Conservation (phyloP, 2,888 invertebrate species). For the Linyphia triangularis region DNA sequence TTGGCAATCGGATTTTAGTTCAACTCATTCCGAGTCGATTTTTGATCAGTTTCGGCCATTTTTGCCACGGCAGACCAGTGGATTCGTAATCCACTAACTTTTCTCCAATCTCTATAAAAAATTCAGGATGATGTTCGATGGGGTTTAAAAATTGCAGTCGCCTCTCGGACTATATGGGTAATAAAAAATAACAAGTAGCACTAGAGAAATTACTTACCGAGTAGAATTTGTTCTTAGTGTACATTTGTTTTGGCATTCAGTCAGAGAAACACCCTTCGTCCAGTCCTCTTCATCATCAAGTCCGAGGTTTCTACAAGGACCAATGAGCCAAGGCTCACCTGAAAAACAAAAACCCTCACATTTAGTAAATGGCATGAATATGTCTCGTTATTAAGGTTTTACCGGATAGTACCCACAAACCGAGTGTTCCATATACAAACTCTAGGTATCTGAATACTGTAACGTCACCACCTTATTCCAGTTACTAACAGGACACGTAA, state of each 20-base stretch:
- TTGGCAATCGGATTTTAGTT: too few relatives aligned
- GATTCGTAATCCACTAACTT: too few relatives aligned
- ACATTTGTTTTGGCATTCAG: constrained; percentile 13
- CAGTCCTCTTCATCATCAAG: not conserved
- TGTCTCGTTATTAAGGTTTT: too few relatives aligned
- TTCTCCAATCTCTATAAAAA: too few relatives aligned
- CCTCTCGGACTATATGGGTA: not conserved
- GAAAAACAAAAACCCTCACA: not conserved
- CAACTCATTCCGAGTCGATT: not conserved
- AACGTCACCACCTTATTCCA: not conserved
- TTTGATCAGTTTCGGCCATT: too few relatives aligned
- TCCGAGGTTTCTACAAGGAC: constrained; percentile 23
- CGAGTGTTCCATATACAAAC: not conserved
- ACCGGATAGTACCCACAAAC: not conserved
- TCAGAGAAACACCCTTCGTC: not conserved
- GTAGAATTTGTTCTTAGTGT: too few relatives aligned
- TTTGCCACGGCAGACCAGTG: too few relatives aligned
- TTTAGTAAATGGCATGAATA: not conserved
- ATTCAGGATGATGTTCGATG: too few relatives aligned
- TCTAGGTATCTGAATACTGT: not conserved
- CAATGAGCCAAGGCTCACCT: constrained; percentile 41
- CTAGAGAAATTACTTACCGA: constrained; percentile 11
- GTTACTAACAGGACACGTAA: not conserved
- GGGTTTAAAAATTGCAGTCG: too few relatives aligned
- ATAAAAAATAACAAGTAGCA: not conserved